Conservation (phyloP, 2,797 vertebrate species). For the Craterocephalus amniculus region DNA sequence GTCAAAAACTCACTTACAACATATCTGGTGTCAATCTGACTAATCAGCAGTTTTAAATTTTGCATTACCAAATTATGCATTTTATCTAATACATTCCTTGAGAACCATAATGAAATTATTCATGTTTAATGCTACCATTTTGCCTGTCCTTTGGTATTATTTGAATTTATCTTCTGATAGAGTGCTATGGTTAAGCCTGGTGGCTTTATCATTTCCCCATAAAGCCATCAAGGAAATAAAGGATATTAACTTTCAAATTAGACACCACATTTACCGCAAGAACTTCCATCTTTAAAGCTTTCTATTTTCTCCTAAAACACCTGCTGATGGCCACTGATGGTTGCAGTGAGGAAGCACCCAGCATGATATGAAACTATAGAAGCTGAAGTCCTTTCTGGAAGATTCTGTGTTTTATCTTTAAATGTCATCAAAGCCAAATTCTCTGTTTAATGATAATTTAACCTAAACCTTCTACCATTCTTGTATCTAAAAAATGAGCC, state of each 20-base stretch:
- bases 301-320: conserved; percentile 26
- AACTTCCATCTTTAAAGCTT: conserved; percentile 26
- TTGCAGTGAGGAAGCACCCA: conserved; percentile 2
- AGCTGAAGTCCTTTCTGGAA: conserved; percentile 8
- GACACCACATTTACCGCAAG: conserved; percentile 12
- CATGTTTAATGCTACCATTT: neutral
- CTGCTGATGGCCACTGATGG: conserved; percentile 28
- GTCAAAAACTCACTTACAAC: too few species aligned
- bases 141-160: too few species aligned
- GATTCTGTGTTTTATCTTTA: conserved; percentile 12
- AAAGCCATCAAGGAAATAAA: conserved; percentile 15
- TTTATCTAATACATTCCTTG: too few species aligned
- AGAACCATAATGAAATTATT: neutral
- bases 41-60: too few species aligned
- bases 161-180: conserved; percentile 6
- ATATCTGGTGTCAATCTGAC: too few species aligned
- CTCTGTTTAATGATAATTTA: neutral
- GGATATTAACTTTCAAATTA: conserved; percentile 38
- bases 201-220: neutral
- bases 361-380: conserved; percentile 10
- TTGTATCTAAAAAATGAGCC: neutral
- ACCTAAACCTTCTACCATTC: neutral
- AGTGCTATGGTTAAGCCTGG: neutral
- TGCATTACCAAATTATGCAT: too few species aligned
- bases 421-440: neutral